Conservation (phyloP, 2,113 vertebrate species). For the Aphelocoma coerulescens region DNA sequence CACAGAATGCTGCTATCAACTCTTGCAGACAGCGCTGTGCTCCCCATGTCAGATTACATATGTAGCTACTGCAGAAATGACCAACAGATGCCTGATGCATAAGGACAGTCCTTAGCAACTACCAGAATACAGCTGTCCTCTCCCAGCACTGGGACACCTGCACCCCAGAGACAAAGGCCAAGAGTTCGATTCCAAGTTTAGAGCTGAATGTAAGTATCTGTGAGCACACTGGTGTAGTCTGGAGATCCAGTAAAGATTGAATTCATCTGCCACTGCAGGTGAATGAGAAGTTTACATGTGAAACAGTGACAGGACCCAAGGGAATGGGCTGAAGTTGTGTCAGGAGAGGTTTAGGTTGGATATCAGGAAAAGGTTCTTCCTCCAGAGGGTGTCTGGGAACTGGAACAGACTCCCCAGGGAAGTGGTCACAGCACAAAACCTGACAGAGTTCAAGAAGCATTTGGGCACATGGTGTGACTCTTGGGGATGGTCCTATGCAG, state of each 20-base stretch:
- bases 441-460: not conserved
- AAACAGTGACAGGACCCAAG: not conserved
- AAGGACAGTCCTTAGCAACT: not conserved
- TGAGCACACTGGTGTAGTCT: not conserved
- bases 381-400: not conserved
- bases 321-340: not conserved
- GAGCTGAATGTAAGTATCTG: not conserved
- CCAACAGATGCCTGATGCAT: not conserved
- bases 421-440: not conserved
- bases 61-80: not conserved
- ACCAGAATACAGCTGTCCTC: not conserved
- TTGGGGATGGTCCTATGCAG: not conserved
- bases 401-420: not conserved
- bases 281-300: not conserved
- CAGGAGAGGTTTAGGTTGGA: not conserved
- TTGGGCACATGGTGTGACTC: not conserved
- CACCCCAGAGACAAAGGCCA: not conserved
- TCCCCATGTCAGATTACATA: not conserved
- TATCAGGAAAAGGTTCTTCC: not conserved
- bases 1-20: not conserved
- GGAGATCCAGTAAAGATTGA: not conserved
- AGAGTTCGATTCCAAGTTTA: not conserved
- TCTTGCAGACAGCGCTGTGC: not conserved
- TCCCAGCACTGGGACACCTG: rapidly evolving
- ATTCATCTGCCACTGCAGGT: not conserved